Evolutionary conservation across 2,797 vertebrate species (phyloP).

Genomic region (Oreochromis grahami): DNA sequence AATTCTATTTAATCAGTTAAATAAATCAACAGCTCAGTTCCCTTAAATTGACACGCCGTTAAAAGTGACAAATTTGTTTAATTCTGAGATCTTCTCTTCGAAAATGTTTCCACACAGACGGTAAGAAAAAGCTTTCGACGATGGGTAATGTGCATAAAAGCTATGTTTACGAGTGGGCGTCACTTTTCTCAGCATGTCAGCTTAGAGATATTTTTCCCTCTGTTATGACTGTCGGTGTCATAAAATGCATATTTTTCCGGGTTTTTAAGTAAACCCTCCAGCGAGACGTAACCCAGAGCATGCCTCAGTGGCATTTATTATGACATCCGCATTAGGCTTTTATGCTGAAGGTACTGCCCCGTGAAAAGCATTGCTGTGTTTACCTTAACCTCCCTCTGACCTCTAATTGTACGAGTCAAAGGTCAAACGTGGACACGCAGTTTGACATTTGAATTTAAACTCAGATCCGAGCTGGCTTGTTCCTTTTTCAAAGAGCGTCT

Average conservation of each 20-base stretch:
- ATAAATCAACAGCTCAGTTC: not conserved
- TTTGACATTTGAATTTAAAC: not conserved
- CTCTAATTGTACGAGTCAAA: not conserved
- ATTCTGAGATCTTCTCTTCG: not conserved
- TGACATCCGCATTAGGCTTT: conserved; percentile 28
- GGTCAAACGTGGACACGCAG: not conserved
- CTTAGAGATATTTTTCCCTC: not conserved
- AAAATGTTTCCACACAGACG: not conserved
- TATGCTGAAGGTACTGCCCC: not conserved
- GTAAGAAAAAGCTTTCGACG: not conserved
- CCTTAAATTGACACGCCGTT: not conserved
- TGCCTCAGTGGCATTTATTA: conserved; percentile 9
- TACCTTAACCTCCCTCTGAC: not conserved
- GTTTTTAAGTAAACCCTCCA: not conserved
- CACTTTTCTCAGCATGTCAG: not conserved
- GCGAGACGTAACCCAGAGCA: not conserved
- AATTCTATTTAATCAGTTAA: not conserved
- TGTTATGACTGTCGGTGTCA: not conserved
- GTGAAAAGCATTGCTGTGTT: not conserved
- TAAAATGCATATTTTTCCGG: not conserved
- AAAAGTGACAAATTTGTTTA: not conserved
- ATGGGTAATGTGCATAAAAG: not conserved
- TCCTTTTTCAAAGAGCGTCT: not conserved
- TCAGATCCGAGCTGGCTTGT: not conserved
- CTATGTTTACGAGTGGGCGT: not conserved